Conservation (phyloP, 1,140 invertebrate genomes). For the Elymnias hypermnestra region DNA sequence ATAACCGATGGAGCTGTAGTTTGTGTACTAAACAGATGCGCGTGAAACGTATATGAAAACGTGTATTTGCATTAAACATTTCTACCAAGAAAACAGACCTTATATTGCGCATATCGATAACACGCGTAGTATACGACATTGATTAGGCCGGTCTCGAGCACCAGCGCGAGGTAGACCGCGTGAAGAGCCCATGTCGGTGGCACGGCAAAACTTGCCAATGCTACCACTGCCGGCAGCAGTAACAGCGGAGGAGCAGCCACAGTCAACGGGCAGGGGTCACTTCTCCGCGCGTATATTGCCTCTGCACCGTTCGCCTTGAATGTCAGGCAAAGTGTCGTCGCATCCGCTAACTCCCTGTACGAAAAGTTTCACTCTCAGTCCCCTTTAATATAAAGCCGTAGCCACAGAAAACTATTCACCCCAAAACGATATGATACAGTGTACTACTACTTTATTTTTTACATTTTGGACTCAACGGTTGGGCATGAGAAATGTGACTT, state of each 20-base stretch:
- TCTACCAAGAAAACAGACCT: constrained; percentile 30
- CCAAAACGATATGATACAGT: background rate
- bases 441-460: background rate
- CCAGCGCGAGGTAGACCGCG: constrained; percentile 45
- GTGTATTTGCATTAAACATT: too few relatives aligned
- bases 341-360: constrained; percentile 80
- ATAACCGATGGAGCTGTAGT: too few relatives aligned
- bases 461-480: too few relatives aligned
- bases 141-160: constrained; percentile 48
- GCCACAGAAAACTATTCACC: background rate
- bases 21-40: too few relatives aligned
- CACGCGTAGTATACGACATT: constrained; percentile 50
- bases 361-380: constrained; percentile 6
- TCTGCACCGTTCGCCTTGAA: constrained; percentile 82
- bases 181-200: constrained; percentile 44
- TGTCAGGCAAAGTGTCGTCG: constrained; percentile 80
- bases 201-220: constrained; percentile 45
- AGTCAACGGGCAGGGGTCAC: constrained; percentile 56
- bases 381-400: background rate
- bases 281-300: constrained; percentile 78
- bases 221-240: constrained; percentile 46
- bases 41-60: too few relatives aligned
- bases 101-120: constrained; percentile 48
- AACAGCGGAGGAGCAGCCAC: constrained; percentile 78
- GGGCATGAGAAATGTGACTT: too few relatives aligned